Evolutionary conservation across 2,113 vertebrate genomes (phyloP).

Genomic region (human): GRCh38 chr3:21690501-21691000

Average conservation of each 20-base stretch:
- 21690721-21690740: background rate
- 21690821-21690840: background rate
- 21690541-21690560: background rate
- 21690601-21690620: background rate
- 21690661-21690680: background rate
- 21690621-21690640: background rate
- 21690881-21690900: background rate
- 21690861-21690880: background rate
- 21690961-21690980: background rate
- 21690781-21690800: background rate
- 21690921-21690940: background rate
- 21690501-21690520: background rate
- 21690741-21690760: background rate
- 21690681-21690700: background rate
- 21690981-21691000: background rate
- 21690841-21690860: background rate
- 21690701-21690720: background rate
- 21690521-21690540: background rate
- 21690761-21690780: background rate
- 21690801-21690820: background rate
- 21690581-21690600: background rate
- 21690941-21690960: background rate
- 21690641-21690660: background rate
- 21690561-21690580: background rate
- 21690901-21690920: background rate